Evolutionary conservation across 53 echinoderm and acorn worm species (phyloP).

Genomic region (Actinopyga echinites): DNA sequence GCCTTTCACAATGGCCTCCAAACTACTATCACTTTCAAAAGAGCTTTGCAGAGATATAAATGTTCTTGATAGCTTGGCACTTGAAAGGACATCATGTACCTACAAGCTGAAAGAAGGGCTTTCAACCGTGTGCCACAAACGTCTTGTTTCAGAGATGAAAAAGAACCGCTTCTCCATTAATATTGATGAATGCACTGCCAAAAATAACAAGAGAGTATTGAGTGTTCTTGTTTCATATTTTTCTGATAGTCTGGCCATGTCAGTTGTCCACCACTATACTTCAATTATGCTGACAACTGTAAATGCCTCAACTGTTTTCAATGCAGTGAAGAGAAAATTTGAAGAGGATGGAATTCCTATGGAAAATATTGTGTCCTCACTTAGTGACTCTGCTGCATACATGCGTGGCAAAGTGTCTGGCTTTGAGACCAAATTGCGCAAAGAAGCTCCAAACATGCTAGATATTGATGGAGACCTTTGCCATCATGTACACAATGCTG

Average conservation of each 20-base stretch:
- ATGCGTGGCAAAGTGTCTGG: constrained; percentile 52
- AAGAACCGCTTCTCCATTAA: constrained; percentile 22
- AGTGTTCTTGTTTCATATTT: constrained; percentile 49
- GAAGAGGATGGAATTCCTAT: constrained; percentile 45
- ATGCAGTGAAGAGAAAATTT: constrained; percentile 31
- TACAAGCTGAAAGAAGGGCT: constrained; percentile 55
- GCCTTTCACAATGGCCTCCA: background rate
- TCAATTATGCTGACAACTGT: constrained; percentile 36
- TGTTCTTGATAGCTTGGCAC: constrained; percentile 30
- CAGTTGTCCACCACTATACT: constrained; percentile 46
- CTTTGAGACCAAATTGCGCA: constrained; percentile 42
- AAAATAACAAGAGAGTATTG: constrained; percentile 49
- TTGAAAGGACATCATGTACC: constrained; percentile 43
- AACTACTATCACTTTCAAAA: background rate
- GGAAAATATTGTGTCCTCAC: constrained; percentile 36
- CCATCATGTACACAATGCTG: constrained; percentile 60
- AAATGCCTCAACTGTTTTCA: constrained; percentile 6
- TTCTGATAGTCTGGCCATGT: constrained; percentile 32
- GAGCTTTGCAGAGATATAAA: constrained; percentile 43
- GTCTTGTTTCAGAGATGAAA: constrained; percentile 21
- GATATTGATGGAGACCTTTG: constrained; percentile 68
- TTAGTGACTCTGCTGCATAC: constrained; percentile 62
- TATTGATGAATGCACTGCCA: constrained; percentile 47
- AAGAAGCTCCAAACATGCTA: constrained; percentile 45
- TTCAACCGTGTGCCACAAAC: constrained; percentile 16